These are phyloP conservation scores for Bombus balteatus DNA, from an alignment of 1,140 invertebrate genomes.

Conservation along the genomic window DNA sequence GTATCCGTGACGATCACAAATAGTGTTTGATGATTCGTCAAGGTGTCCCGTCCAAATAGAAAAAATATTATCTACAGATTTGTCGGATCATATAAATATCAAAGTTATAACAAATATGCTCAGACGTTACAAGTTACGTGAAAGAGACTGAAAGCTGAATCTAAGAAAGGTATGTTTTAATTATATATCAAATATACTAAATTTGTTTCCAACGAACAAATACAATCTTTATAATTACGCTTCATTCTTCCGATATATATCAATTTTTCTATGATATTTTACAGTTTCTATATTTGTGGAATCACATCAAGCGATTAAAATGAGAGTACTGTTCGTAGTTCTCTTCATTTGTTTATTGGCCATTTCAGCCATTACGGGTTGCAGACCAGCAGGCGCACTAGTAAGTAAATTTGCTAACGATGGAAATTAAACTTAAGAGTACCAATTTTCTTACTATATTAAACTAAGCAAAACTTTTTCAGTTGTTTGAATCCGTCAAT, in stretches of 20 bases:
- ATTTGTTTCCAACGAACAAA: neutral
- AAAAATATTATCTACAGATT: slow-evolving; percentile 25
- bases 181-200: neutral
- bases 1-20: slow-evolving; percentile 14
- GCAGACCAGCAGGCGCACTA: neutral
- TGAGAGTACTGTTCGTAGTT: slow-evolving; percentile 58
- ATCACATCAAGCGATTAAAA: slow-evolving; percentile 24
- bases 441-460: neutral
- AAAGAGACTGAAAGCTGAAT: neutral
- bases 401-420: slow-evolving; percentile 50
- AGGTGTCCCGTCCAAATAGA: slow-evolving; percentile 4
- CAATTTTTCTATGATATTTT: neutral
- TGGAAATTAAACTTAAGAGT: neutral
- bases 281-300: neutral
- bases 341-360: slow-evolving; percentile 47
- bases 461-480: neutral
- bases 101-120: neutral
- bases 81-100: slow-evolving; percentile 41
- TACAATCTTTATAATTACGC: neutral
- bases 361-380: slow-evolving; percentile 32
- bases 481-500: neutral
- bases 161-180: slow-evolving; percentile 20
- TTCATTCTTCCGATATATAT: neutral
- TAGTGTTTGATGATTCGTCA: neutral
- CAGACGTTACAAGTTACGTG: neutral